Conservation (phyloP, 2,113 vertebrate species). For the Elachura formosa region DNA sequence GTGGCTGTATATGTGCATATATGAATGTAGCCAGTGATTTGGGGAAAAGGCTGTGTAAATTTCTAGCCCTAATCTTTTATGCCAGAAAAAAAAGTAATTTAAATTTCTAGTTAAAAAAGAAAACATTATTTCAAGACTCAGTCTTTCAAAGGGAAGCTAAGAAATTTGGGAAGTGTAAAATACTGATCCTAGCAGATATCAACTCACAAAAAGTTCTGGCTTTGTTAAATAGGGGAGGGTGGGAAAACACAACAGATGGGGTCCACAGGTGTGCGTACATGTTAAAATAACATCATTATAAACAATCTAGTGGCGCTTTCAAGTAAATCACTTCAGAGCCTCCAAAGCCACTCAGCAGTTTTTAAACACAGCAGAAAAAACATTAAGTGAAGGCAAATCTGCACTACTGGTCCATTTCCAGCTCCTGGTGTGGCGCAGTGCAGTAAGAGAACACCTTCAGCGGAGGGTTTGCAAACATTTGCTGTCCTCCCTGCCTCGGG, state of each 20-base stretch:
- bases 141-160: background rate
- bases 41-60: background rate
- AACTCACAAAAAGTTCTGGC: background rate
- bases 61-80: background rate
- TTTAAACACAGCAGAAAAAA: fast-evolving
- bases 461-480: background rate
- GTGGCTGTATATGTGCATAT: background rate
- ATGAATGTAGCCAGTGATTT: background rate
- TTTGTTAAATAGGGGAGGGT: background rate
- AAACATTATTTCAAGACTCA: background rate
- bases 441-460: background rate
- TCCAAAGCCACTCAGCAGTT: background rate
- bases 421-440: background rate
- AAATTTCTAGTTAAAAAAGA: background rate
- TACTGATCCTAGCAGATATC: background rate
- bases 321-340: background rate
- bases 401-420: background rate
- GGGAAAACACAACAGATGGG: background rate
- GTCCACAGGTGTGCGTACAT: background rate
- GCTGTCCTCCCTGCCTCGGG: background rate
- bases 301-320: background rate
- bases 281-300: background rate
- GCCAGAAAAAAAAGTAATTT: background rate
- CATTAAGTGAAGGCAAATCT: background rate
- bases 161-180: background rate